These are phyloP conservation scores for Aurelia aurita DNA, from an alignment of 30 jellyfish, hydroid and myxozoan species.

Conservation along the genomic window DNA sequence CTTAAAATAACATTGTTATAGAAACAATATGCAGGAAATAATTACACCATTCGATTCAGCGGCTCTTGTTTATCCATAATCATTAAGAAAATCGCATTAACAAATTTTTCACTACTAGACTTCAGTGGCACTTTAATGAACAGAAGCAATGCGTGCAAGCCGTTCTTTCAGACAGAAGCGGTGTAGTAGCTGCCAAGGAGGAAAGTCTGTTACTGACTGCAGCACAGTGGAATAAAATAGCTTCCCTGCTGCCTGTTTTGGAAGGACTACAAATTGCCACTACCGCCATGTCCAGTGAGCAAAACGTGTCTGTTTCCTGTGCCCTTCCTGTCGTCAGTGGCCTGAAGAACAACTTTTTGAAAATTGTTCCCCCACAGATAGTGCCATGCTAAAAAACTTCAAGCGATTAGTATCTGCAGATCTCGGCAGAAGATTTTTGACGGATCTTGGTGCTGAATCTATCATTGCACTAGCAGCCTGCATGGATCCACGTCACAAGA, in stretches of 20 bases:
- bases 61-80: too few relatives aligned
- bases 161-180: conserved; percentile 38
- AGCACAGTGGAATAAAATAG: conserved; percentile 35
- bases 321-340: conserved; percentile 48
- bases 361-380: too few relatives aligned
- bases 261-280: conserved; percentile 65
- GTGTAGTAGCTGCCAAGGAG: conserved; percentile 24
- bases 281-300: conserved; percentile 42
- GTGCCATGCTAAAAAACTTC: too few relatives aligned
- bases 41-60: too few relatives aligned
- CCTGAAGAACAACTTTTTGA: neutral
- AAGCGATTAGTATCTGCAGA: too few relatives aligned
- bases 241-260: conserved; percentile 51
- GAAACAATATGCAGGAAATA: too few relatives aligned
- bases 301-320: conserved; percentile 45
- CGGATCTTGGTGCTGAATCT: too few relatives aligned
- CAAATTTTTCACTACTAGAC: too few relatives aligned
- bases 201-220: conserved; percentile 25
- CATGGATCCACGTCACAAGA: conserved; percentile 8
- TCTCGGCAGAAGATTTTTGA: too few relatives aligned
- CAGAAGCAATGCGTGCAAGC: conserved; percentile 56
- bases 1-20: too few relatives aligned
- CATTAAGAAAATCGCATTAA: too few relatives aligned
- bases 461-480: neutral
- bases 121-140: conserved; percentile 44